phyloP scores from a whole-genome alignment of 2,797 vertebrate genomes.

The Pangasius sanitwongsei region DNA sequence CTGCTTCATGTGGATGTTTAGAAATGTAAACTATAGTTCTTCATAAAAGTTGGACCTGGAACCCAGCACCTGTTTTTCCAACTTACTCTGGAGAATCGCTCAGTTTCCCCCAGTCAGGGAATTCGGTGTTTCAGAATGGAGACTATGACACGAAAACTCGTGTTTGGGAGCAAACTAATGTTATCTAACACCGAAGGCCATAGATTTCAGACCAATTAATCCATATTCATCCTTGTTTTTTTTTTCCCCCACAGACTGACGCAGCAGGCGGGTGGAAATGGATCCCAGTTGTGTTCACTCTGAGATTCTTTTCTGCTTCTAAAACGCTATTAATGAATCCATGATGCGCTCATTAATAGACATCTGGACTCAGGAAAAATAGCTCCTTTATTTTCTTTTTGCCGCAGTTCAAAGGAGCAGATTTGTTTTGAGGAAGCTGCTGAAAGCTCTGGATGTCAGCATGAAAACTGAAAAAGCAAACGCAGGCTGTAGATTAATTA shows the following conservation, averaged over 20 bases:
- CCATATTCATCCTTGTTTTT: background rate
- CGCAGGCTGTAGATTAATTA: background rate
- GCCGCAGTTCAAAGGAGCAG: slow-evolving; percentile 40
- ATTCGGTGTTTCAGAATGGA: background rate
- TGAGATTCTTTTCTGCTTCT: slow-evolving; percentile 22
- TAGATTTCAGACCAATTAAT: background rate
- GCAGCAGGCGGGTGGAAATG: slow-evolving; percentile 33
- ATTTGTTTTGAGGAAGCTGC: slow-evolving; percentile 56
- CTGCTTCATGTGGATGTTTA: background rate
- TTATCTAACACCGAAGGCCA: background rate
- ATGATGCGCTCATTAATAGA: slow-evolving; percentile 66
- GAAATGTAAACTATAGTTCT: background rate
- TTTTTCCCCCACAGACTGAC: too few species aligned
- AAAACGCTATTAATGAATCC: slow-evolving; percentile 54
- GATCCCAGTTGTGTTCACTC: slow-evolving; percentile 50
- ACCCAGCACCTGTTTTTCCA: background rate
- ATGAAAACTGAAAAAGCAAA: background rate
- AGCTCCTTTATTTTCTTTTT: slow-evolving; percentile 26
- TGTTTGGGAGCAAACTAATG: background rate
- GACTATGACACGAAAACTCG: background rate
- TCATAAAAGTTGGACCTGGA: background rate
- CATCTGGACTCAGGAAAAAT: slow-evolving; percentile 64
- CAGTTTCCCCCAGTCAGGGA: background rate
- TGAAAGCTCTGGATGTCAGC: slow-evolving; percentile 51
- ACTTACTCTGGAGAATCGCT: background rate